Base-by-base conservation (phyloP, 1,140 invertebrate species). In the Rhagoletis pomonella region DNA sequence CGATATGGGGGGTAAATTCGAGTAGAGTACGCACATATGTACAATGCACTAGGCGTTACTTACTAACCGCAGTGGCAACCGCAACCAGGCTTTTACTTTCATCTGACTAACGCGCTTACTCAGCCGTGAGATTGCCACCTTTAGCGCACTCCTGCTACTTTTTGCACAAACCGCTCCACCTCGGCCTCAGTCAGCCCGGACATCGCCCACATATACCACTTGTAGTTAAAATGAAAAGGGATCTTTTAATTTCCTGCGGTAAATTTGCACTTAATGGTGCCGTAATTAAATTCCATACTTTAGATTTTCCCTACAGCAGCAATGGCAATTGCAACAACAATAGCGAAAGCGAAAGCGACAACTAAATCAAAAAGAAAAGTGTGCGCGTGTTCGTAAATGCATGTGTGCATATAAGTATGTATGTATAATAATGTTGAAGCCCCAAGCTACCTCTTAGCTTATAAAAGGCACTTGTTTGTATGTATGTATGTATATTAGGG, bases 221-320 rank as follows among this genome's bases (percentile, higher is more conserved):
- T 55, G 47, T 55, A 81, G 73, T 81, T 81, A 81, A 86, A 86
- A 86, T 65, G 58, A 60, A 65, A 65, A 65, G 85, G 85, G 85
- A 86, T 86, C 85, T 86, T 86, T 86, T 86, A 86, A 86, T 86
- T 86, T 86, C 85, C 85, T 86, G 85, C 85, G 85, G 85, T 86
- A 86, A 86, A 86, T 86, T 60, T 86, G 58, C 85, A 65, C 58
- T 86, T 86, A 86, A 86, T 86, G 85, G 58, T 86, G 85, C 62
- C 62, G 85, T 86, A 86, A 86, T 86, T 86, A 86, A 86, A 86
- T 86, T 86, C 58, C 39, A 62, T 86, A 86, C 58, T 60, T 62
- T 29, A 86, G 85, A 14, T 86, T 55, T 65, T 62, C 14, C 85
- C 85, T 81, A 55, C 17, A 81, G 73, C 73, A 29, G n/a, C 73